These are phyloP conservation scores for Rhagophthalmus giganteus DNA, from an alignment of 2,888 invertebrate species.

Conservation along the genomic window DNA sequence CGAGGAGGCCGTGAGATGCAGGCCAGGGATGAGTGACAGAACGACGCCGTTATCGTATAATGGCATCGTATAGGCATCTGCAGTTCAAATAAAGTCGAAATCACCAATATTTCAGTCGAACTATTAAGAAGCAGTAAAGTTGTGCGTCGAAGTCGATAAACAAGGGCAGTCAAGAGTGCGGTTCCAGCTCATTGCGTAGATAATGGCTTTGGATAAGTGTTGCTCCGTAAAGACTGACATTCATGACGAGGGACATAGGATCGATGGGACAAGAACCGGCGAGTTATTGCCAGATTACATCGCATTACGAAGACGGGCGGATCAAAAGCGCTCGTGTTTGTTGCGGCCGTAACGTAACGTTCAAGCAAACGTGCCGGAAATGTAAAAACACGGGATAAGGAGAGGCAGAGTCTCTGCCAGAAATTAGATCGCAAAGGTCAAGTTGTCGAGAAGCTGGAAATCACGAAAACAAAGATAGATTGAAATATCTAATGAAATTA, in stretches of 20 bases:
- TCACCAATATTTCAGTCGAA: slow-evolving; percentile 19
- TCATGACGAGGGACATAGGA: slow-evolving; percentile 21
- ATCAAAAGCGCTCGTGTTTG: slow-evolving; percentile 38
- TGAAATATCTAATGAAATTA: slow-evolving; percentile 51
- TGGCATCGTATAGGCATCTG: slow-evolving; percentile 17
- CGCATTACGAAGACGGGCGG: slow-evolving; percentile 40
- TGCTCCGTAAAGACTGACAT: slow-evolving; percentile 28
- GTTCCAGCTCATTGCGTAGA: slow-evolving; percentile 32
- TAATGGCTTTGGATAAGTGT: slow-evolving; percentile 34
- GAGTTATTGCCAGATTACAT: slow-evolving; percentile 43
- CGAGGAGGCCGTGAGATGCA: slow-evolving; percentile 21
- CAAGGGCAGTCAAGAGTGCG: slow-evolving; percentile 22
- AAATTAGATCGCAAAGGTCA: slow-evolving; percentile 41
- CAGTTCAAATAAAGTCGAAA: slow-evolving; percentile 19
- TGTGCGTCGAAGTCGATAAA: slow-evolving; percentile 23
- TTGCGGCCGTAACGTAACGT: slow-evolving; percentile 33
- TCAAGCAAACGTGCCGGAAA: slow-evolving; percentile 36
- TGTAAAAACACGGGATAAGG: slow-evolving; percentile 38
- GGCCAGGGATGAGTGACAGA: slow-evolving; percentile 22
- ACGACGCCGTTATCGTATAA: slow-evolving; percentile 19
- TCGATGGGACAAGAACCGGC: slow-evolving; percentile 30
- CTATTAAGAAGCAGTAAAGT: slow-evolving; percentile 24
- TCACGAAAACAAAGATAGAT: slow-evolving; percentile 46
- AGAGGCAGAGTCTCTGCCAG: slow-evolving; percentile 34
- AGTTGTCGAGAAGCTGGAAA: slow-evolving; percentile 35